Percentiles rank a stretch among this genome's conserved stretches.
phyloP scores from a whole-genome alignment of 2,888 invertebrate species.

The Orchesella flavescens region DNA sequence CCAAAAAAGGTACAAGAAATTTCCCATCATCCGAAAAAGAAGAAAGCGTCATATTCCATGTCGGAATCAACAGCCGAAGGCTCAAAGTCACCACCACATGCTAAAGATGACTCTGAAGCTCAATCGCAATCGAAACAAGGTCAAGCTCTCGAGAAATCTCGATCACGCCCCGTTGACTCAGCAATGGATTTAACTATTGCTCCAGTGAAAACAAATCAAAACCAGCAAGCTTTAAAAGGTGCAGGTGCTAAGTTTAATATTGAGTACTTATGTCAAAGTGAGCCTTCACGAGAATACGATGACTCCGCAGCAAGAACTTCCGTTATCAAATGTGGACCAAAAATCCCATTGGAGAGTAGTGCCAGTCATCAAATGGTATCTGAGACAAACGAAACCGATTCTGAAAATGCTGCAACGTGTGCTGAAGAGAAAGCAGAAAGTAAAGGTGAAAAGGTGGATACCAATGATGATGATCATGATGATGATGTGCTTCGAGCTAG shows the following conservation, averaged over 20 bases:
- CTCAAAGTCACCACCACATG: too few relatives aligned
- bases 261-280: slow-evolving; percentile 68
- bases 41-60: slow-evolving; percentile 11
- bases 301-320: slow-evolving; percentile 37
- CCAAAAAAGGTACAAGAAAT: neutral
- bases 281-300: slow-evolving; percentile 8
- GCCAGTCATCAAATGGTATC: slow-evolving; percentile 13
- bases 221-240: slow-evolving; percentile 22
- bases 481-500: neutral
- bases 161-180: slow-evolving; percentile 13
- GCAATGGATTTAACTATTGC: slow-evolving; percentile 60
- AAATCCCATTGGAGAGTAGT: slow-evolving; percentile 5
- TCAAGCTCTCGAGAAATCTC: slow-evolving; percentile 5
- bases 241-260: slow-evolving; percentile 64
- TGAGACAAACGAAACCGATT: neutral
- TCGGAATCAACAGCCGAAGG: neutral
- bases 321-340: slow-evolving; percentile 45
- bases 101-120: neutral
- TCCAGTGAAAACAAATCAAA: neutral
- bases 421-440: neutral
- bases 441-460: neutral
- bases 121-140: too few relatives aligned
- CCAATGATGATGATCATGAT: neutral
- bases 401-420: neutral
- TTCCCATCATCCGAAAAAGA: slow-evolving; percentile 45